Percentiles rank a stretch among this genome's conserved stretches.
Conservation (phyloP, 2,888 invertebrate genomes). For the Acronicta psi region DNA sequence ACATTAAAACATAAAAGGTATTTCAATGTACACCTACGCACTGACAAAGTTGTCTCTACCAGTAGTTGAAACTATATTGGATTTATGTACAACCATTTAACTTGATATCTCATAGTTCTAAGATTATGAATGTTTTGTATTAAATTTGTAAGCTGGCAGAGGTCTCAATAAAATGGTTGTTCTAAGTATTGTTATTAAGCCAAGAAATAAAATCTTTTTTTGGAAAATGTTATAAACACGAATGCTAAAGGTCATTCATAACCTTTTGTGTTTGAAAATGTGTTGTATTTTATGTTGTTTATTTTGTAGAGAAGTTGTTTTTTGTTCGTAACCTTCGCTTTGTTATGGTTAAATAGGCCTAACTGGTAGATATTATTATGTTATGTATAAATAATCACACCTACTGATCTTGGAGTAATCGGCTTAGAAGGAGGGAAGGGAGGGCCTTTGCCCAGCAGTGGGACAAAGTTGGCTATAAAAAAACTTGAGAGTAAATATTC, state of each 20-base stretch:
- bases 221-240: slow-evolving; percentile 35
- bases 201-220: slow-evolving; percentile 35
- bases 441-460: too few species aligned
- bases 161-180: slow-evolving; percentile 16
- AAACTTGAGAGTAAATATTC: too few species aligned
- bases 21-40: slow-evolving; percentile 53
- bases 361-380: slow-evolving; percentile 2
- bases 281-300: slow-evolving; percentile 24
- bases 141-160: background rate
- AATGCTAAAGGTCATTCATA: slow-evolving; percentile 29
- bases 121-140: slow-evolving; percentile 2
- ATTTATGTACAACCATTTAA: slow-evolving; percentile 37
- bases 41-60: slow-evolving; percentile 48
- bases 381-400: background rate
- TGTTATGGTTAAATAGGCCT: slow-evolving; percentile 11
- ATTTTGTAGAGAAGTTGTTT: slow-evolving; percentile 4
- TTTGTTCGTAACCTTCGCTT: slow-evolving; percentile 16
- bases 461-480: too few species aligned
- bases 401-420: background rate
- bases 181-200: slow-evolving; percentile 14
- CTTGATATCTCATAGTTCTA: slow-evolving; percentile 20
- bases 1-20: slow-evolving; percentile 9
- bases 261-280: slow-evolving; percentile 31
- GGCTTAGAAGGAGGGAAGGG: too few species aligned
- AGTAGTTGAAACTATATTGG: slow-evolving; percentile 54